Conservation (phyloP, 2,888 invertebrate species). For the Camptogramma bilineatum region DNA sequence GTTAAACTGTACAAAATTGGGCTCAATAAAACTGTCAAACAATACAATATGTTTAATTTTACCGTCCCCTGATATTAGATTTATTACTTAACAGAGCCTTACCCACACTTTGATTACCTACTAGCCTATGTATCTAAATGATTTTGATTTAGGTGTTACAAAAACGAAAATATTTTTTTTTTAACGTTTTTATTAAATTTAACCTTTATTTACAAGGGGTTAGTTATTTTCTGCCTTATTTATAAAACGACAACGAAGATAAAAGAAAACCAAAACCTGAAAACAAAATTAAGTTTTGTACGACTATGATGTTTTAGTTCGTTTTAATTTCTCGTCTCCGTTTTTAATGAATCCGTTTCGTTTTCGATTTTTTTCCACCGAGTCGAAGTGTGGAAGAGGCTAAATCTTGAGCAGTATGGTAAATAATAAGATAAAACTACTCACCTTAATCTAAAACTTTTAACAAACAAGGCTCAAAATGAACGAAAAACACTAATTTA, state of each 20-base stretch:
- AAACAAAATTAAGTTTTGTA: no score
- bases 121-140: neutral
- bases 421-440: constrained; percentile 68
- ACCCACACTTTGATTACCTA: neutral
- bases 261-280: no score
- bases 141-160: neutral
- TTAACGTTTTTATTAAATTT: no score
- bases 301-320: no score
- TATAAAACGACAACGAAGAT: no score
- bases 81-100: neutral
- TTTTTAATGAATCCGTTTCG: no score
- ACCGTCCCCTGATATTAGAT: neutral
- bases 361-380: neutral
- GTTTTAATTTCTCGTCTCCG: no score
- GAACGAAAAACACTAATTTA: neutral
- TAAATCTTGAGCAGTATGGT: constrained; percentile 70
- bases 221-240: no score
- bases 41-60: neutral
- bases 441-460: constrained; percentile 54
- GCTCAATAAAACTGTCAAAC: neutral
- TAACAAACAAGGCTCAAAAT: neutral
- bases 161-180: no score
- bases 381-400: constrained; percentile 14
- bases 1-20: neutral
- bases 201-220: no score